These are phyloP conservation scores for Caerostris darwini DNA, from an alignment of 1,140 invertebrate genomes.

Conservation along the genomic window DNA sequence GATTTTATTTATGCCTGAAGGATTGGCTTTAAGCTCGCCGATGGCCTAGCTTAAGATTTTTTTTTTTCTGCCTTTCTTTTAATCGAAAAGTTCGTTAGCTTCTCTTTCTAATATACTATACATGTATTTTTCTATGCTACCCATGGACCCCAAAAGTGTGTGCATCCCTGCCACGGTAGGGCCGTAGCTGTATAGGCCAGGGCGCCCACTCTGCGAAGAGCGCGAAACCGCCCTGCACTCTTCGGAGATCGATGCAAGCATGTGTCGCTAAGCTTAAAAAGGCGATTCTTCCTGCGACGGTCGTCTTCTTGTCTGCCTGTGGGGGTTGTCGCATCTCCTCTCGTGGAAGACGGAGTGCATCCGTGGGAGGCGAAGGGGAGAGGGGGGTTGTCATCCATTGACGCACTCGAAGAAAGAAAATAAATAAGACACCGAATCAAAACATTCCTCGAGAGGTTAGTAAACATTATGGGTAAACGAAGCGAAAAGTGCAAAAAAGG, in stretches of 20 bases:
- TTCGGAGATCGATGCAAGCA: neutral
- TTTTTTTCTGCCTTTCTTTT: too few relatives aligned
- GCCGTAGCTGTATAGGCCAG: too few relatives aligned
- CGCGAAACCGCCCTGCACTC: neutral
- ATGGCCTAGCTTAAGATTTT: too few relatives aligned
- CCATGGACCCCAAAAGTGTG: too few relatives aligned
- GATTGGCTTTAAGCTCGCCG: too few relatives aligned
- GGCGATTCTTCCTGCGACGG: neutral
- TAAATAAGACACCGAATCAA: neutral
- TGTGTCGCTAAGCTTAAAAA: neutral
- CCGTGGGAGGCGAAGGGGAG: neutral
- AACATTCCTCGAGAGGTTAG: neutral
- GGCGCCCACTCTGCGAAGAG: neutral
- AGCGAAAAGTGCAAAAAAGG: neutral
- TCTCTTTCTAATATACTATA: too few relatives aligned
- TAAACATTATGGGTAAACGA: neutral
- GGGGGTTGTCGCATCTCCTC: neutral
- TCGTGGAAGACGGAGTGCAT: neutral
- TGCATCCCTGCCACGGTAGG: too few relatives aligned
- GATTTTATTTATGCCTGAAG: too few relatives aligned
- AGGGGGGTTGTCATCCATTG: neutral
- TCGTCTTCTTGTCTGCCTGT: slow-evolving; percentile 10
- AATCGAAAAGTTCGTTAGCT: too few relatives aligned
- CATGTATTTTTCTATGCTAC: too few relatives aligned
- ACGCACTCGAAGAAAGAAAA: neutral